Evolutionary conservation across 2,888 invertebrate genomes (phyloP).

Genomic region (Suillia variegata): DNA sequence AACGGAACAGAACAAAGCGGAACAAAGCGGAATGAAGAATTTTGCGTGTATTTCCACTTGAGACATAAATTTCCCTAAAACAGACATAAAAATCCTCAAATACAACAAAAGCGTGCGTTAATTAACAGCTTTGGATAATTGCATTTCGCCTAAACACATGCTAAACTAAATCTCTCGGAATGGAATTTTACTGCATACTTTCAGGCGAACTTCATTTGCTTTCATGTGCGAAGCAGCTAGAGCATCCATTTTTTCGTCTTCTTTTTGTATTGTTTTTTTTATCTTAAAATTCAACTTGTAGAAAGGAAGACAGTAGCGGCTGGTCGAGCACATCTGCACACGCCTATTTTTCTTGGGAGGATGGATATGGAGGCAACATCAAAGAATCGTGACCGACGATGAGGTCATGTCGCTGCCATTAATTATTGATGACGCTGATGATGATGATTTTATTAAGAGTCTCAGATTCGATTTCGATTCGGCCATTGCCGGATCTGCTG

Average conservation of each 20-base stretch:
- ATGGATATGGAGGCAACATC: constrained; percentile 14
- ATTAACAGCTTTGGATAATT: neutral
- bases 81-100: neutral
- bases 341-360: neutral
- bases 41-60: neutral
- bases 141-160: constrained; percentile 5
- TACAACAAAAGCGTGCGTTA: neutral
- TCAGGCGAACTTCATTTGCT: neutral
- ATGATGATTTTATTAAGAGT: constrained; percentile 31
- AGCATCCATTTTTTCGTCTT: constrained; percentile 8
- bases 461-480: constrained; percentile 39
- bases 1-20: neutral
- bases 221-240: neutral
- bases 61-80: neutral
- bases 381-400: constrained; percentile 51
- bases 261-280: constrained; percentile 13
- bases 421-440: constrained; percentile 53
- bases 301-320: too few species aligned
- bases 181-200: neutral
- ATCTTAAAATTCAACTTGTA: constrained; percentile 17
- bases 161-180: neutral
- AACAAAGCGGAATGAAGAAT: too few species aligned
- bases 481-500: constrained; percentile 12
- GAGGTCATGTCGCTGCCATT: constrained; percentile 55
- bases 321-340: too few species aligned